phyloP scores from a whole-genome alignment of 2,797 vertebrate species.

The Orestias chungarensis region DNA sequence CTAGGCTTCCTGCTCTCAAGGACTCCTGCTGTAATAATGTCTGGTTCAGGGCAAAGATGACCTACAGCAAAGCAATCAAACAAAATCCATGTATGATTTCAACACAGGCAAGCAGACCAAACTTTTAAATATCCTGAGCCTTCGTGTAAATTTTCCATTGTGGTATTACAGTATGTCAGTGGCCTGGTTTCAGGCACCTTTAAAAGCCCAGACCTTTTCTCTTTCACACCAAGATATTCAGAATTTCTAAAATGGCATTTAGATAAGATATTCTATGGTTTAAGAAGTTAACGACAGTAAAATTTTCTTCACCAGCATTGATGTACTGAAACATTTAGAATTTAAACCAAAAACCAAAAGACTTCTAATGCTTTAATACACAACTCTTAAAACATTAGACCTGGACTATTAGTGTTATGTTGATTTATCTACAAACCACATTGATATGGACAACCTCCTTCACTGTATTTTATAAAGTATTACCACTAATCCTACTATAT shows the following conservation, averaged over 20 bases:
- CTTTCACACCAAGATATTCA: not conserved
- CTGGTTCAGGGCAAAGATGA: slow-evolving; percentile 93
- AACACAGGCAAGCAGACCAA: not conserved
- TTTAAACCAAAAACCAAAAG: not conserved
- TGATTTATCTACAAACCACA: too few species aligned
- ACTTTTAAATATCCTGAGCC: not conserved
- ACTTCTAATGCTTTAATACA: not conserved
- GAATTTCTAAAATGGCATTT: not conserved
- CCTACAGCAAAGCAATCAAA: slow-evolving; percentile 71
- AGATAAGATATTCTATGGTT: not conserved
- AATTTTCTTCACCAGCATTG: not conserved
- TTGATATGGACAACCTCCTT: too few species aligned
- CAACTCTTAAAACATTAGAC: not conserved
- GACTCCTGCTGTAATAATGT: slow-evolving; percentile 89
- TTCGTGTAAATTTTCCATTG: not conserved
- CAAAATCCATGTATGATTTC: not conserved
- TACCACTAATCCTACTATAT: too few species aligned
- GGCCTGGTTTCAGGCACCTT: not conserved
- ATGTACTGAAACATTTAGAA: not conserved
- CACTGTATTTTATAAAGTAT: too few species aligned
- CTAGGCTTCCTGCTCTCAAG: slow-evolving; percentile 83
- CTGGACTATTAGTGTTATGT: not conserved
- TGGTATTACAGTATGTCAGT: not conserved
- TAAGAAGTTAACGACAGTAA: not conserved
- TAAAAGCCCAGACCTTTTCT: not conserved